phyloP scores from a whole-genome alignment of 1,140 invertebrate species.

The Drosophila pallidifrons region DNA sequence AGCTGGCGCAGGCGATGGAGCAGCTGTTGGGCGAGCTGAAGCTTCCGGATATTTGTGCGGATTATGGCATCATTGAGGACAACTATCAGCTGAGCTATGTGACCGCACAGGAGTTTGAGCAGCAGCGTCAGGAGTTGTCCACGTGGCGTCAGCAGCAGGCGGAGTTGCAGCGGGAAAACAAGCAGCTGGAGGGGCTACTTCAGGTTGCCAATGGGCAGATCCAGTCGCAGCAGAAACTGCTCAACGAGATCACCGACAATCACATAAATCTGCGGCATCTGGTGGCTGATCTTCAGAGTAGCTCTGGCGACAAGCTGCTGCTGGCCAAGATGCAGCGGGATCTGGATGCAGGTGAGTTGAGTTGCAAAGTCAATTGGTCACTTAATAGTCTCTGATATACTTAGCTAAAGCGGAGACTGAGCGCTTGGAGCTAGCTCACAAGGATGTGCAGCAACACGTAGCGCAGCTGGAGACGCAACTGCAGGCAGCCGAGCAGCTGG shows the following conservation, averaged over 20 bases:
- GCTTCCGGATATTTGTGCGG: slow-evolving; percentile 54
- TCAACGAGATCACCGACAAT: slow-evolving; percentile 82
- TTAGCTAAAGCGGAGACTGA: slow-evolving; percentile 70
- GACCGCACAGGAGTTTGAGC: slow-evolving; percentile 65
- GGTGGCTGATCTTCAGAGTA: slow-evolving; percentile 81
- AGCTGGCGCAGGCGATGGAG: slow-evolving; percentile 62
- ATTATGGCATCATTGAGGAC: slow-evolving; percentile 78
- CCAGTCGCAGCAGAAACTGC: slow-evolving; percentile 74
- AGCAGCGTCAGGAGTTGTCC: slow-evolving; percentile 52
- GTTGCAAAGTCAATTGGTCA: background rate
- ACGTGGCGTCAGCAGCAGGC: slow-evolving; percentile 57
- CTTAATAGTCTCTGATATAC: background rate
- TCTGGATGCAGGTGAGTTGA: slow-evolving; percentile 68
- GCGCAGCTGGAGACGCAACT: slow-evolving; percentile 45
- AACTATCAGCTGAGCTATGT: slow-evolving; percentile 74
- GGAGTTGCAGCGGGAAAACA: slow-evolving; percentile 79
- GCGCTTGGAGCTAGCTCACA: slow-evolving; percentile 58
- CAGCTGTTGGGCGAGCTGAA: slow-evolving; percentile 63
- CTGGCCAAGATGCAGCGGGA: slow-evolving; percentile 79
- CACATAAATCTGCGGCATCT: slow-evolving; percentile 80
- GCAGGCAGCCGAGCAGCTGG: slow-evolving; percentile 35
- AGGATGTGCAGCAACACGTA: slow-evolving; percentile 54
- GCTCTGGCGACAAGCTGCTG: slow-evolving; percentile 74
- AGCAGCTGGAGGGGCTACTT: slow-evolving; percentile 81
- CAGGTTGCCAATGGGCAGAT: slow-evolving; percentile 85